Base-by-base conservation (phyloP, 92 coral and sea anemone genomes). In the Muricea muricata region DNA sequence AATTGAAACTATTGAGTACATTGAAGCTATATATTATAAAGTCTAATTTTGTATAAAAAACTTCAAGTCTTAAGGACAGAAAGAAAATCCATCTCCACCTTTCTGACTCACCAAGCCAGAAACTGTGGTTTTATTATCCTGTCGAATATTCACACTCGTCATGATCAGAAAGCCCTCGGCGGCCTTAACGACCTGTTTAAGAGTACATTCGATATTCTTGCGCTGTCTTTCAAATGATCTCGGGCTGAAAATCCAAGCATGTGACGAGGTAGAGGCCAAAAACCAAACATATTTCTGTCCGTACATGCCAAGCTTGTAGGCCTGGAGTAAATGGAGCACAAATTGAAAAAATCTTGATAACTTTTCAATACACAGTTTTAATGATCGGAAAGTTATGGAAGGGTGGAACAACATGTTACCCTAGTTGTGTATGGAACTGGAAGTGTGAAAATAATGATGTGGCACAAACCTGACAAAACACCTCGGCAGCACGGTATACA, bases 91-190 rank as follows among this genome's bases (percentile, higher is more conserved):
- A n/a, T n/a, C n/a, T n/a, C n/a, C n/a, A n/a, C n/a, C n/a, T n/a
- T n/a, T n/a, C n/a, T 26, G 24, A 80, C 99, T 81, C 90, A 96
- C 99, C 88, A 96, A 35, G 41, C 99, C 97, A 37, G 99, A 96
- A 6, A 88, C 63, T 1, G 98, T 96, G 21, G 76, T 39, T 30
- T 80, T 60, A 10, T 90, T 73, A 70, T 96, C 99, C 72, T 88
- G 88, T 23, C 98, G 90, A 4, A 96, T 79, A 42, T 81, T 79
- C 28, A 91, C 85, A 82, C 83, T 87, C 18, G 82, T 61, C 15
- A 90, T 89, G 33, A 93, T 76, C 42, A 96, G 81, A 55, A 75
- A 84, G n/a, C 97, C 87, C 56, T 96, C 92, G 4, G 91, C 80
- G 2, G 93, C 94, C 50, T 89, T 65, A 42, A 67, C 80, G 31